Base-by-base conservation (phyloP, 2,888 invertebrate species). In the Drosophila subsilvestris region DNA sequence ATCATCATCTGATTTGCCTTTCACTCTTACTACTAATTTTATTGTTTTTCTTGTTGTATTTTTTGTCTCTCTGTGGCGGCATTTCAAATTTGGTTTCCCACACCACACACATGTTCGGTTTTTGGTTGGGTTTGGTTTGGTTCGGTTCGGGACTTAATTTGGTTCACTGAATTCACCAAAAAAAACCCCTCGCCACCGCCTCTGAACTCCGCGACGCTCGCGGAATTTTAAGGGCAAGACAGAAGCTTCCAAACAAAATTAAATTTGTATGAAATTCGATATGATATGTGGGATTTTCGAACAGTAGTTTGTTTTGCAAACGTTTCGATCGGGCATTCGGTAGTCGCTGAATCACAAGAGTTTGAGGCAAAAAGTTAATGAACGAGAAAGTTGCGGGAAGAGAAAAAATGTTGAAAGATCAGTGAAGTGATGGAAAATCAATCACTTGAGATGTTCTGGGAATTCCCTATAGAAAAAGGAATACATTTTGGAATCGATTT, bases 221-320 rank as follows among this genome's bases (percentile, higher is more conserved):
- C 7, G n/a, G 17, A 17, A n/a, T 44, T 53, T 29, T 17, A 18
- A 53, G 20, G 45, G 50, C 42, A 47, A 18, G 8, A 88, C 89
- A 86, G 88, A 88, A 85, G 87, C 87, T 73, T n/a, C 37, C 67
- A 69, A 63, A 50, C 54, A 67, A 73, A 76, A 55, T 74, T 60
- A 63, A 81, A 68, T 51, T 12, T 51, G 48, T 66, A 47, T 67
- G 88, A 88, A 82, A 88, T 74, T 75, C 53, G 88, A 88, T 83
- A 88, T 75, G 75, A 74, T 78, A 63, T 50, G 65, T 51, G 14
- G 14, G 37, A 37, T 37, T 47, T 68, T 50, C 44, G 69, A 53
- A 57, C 63, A 51, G 63, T 57, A 71, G 73, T 73, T 62, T 60
- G 51, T 53, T 72, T 63, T 48, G 29, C 22, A 43, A 20, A 56